A percentile compares a stretch with the other conserved stretches of the same genome.
Evolutionary conservation across 2,113 vertebrate genomes (phyloP).

Genomic region (Suricata suricatta): DNA sequence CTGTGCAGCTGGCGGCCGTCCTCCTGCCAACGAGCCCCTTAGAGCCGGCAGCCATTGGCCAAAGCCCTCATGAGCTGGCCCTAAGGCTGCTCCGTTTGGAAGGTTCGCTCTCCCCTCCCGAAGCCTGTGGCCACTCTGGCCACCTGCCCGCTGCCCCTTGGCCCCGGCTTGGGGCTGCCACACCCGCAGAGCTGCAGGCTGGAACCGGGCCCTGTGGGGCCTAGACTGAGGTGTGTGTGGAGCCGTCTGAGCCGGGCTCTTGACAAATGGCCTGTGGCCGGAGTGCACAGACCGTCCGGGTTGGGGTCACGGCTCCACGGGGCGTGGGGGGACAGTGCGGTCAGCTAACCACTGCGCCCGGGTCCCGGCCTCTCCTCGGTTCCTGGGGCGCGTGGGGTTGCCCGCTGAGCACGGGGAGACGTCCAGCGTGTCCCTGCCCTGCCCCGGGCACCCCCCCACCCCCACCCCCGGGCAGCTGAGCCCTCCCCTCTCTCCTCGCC

Average conservation of each 20-base stretch:
- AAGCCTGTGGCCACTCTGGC: not conserved
- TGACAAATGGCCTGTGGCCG: not conserved
- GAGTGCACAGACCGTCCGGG: slow-evolving; percentile 64
- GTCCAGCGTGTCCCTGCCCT: accelerated
- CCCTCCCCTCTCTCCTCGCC: accelerated
- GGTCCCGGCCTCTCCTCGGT: not conserved
- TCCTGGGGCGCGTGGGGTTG: not conserved
- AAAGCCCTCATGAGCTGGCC: not conserved
- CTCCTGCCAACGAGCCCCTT: not conserved
- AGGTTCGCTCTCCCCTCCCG: not conserved
- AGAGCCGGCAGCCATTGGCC: not conserved
- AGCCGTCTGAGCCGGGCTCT: not conserved
- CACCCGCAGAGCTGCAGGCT: not conserved
- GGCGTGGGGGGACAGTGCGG: slow-evolving; percentile 70
- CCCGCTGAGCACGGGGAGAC: too few species aligned
- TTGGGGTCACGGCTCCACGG: slow-evolving; percentile 62
- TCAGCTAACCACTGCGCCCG: not conserved
- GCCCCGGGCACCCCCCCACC: accelerated
- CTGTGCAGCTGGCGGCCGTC: not conserved
- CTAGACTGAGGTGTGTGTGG: accelerated
- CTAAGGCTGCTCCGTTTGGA: not conserved
- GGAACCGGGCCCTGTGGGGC: too few species aligned
- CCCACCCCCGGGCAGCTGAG: accelerated
- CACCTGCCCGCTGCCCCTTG: not conserved
- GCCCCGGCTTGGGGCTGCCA: not conserved